Evolutionary conservation across 2,113 vertebrate genomes (phyloP), one percentile per base, ranked within the genome.

Genomic region (Dipodomys merriami): DNA sequence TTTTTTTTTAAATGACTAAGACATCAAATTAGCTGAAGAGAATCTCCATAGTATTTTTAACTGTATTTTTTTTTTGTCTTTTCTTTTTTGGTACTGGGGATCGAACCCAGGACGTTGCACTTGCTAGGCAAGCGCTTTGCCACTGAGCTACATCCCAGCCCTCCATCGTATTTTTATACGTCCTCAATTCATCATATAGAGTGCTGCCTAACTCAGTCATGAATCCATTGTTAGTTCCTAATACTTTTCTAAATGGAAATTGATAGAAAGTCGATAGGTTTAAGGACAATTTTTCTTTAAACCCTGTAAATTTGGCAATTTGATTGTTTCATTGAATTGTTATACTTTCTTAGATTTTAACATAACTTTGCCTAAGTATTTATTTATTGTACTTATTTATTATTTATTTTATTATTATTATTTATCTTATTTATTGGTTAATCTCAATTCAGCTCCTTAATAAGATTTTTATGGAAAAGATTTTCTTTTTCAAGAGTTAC

Each of bases 161-260:
- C 90, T 53, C 53, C 62, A 3, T 35, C 60, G 27, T 57, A 62
- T 74, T 91, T 86, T 73, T 60, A 69, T 84, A 35, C 29, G 20
- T 65, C 20, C 76, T 94, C 86, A 86, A 64, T 89, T 91, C 69
- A 25, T 91, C 71, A 76, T 89, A 11, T 91, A 87, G 35, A 16
- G 0, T 88, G 46, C 77, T 83, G 5, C 15, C 15, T 86, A 87
- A 76, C 18, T 80, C 72, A 78, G 67, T 73, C 29, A 20, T 90
- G 19, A 65, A 91, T 80, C 29, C 4, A 20, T 68, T 93, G 76
- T 33, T 83, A 62, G 35, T 83, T 85, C 60, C 49, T 73, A 20
- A 1, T 72, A 71, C 49, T 87, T 86, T 89, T 87, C 72, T n/a
- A 76, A 91, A 85, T 74, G 22, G 91, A 82, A 69, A 35, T 91